These are phyloP conservation scores for Cyphomyrus discorhynchus DNA, from an alignment of 2,113 vertebrate genomes.

Conservation along the genomic window DNA sequence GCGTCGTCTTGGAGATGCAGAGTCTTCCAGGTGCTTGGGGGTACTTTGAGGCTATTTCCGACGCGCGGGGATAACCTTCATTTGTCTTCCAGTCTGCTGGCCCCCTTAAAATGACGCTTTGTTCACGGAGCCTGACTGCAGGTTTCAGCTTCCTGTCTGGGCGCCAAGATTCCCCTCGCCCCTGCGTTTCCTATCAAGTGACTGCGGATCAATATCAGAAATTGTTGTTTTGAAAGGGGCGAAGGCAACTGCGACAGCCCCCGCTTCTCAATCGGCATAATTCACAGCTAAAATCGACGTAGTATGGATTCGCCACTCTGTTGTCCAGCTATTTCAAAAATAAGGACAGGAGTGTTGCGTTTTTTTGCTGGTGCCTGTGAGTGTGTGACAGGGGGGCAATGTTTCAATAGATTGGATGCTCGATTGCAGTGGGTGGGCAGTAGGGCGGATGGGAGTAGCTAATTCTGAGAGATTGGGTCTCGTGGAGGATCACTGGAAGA, in stretches of 20 bases:
- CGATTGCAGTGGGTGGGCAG: background rate
- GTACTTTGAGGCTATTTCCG: constrained; percentile 1
- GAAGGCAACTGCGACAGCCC: constrained; percentile 28
- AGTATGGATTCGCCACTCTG: constrained; percentile 26
- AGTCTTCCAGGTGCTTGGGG: background rate
- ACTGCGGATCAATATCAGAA: constrained; percentile 34
- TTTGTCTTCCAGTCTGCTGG: constrained; percentile 31
- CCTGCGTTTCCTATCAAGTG: constrained; percentile 28
- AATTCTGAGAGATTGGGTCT: background rate
- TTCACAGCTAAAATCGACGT: constrained; percentile 37
- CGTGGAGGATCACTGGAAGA: background rate
- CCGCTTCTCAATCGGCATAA: constrained; percentile 23
- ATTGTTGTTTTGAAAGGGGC: constrained; percentile 36
- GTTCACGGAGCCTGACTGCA: constrained; percentile 25
- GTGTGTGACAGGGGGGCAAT: too few relatives aligned
- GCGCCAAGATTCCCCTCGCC: constrained; percentile 15
- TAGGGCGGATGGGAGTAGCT: background rate
- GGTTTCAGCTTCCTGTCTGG: constrained; percentile 28
- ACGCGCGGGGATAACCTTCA: constrained; percentile 32
- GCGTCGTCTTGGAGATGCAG: background rate
- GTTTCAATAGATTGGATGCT: background rate
- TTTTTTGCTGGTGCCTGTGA: background rate
- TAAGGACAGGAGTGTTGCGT: background rate
- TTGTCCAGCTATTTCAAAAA: background rate
- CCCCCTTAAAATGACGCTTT: constrained; percentile 32